Conservation (phyloP, 2,113 vertebrate species). For the Coturnix japonica region DNA sequence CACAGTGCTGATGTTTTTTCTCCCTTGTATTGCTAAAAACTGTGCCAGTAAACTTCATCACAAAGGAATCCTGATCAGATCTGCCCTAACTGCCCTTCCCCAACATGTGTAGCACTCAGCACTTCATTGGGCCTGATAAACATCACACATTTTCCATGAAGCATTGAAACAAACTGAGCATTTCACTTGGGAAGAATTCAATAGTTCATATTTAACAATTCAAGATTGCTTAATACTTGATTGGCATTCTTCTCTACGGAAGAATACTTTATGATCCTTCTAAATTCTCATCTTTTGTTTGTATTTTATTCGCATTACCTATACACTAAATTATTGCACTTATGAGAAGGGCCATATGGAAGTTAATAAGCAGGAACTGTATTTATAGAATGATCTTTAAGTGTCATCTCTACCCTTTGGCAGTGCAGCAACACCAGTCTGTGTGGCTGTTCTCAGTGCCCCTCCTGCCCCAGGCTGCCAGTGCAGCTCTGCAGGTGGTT, state of each 20-base stretch:
- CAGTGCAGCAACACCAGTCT: neutral
- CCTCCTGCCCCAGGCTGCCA: neutral
- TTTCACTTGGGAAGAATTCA: neutral
- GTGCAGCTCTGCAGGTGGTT: neutral
- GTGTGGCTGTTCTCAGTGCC: neutral
- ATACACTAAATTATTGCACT: neutral
- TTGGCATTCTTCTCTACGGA: neutral
- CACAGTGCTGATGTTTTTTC: neutral
- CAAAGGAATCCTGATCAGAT: neutral
- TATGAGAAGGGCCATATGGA: constrained; percentile 14
- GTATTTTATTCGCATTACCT: neutral
- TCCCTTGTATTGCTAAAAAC: neutral
- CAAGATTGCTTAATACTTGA: neutral
- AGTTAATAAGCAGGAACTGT: neutral
- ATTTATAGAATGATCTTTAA: constrained; percentile 32
- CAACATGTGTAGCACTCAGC: neutral
- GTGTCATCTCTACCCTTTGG: neutral
- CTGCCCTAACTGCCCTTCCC: neutral
- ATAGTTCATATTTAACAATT: neutral
- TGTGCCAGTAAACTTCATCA: neutral
- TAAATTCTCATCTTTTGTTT: neutral
- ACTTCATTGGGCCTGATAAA: neutral
- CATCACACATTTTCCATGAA: neutral
- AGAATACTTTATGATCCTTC: neutral
- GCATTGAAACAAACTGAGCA: neutral